Base-by-base conservation (phyloP, 2,888 invertebrate species). In the Stenoptilia bipunctidactyla region DNA sequence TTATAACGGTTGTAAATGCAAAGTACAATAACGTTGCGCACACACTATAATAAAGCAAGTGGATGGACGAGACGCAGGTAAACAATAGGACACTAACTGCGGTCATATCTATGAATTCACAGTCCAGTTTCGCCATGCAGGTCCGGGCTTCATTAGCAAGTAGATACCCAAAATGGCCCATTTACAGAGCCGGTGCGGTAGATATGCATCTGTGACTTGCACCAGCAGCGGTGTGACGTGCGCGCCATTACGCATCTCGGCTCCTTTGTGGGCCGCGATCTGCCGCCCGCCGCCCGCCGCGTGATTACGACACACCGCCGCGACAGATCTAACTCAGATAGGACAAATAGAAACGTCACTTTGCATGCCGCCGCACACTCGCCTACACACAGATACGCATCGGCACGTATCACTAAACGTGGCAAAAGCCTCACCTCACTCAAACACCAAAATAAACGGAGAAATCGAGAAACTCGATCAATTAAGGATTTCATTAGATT, bases 141-240 rank as follows among this genome's bases (percentile, higher is more conserved):
- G 53, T 58, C 58, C 53, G 58, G 56, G 65, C 72, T 82, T 80
- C 82, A 82, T 82, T 83, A 82, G 77, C 73, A 76, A 79, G 71
- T 70, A 70, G 77, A 79, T 79, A 71, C 73, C 80, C 76, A 72
- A 82, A 82, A 80, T 75, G 70, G 73, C 57, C 74, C 74, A 77
- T 79, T 79, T 79, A 74, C 72, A 71, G 71, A 72, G 71, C 65
- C 70, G 57, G 71, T 72, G 70, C 20, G 20, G 64, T 69, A 73
- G 82, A 82, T 83, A 82, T 76, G 77, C 67, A 83, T 83, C 82
- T 58, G 61, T 68, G 66, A 68, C 63, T 64, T 68, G 70, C 68
- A 66, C 53, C 53, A 61, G 45, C 56, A 52, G 62, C 61, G 70
- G 62, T 69, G 70, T 76, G 79, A 76, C 77, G 73, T 66, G 71